These are phyloP conservation scores for Acanthosepion esculentum DNA, from an alignment of 2,888 invertebrate species.

Conservation along the genomic window DNA sequence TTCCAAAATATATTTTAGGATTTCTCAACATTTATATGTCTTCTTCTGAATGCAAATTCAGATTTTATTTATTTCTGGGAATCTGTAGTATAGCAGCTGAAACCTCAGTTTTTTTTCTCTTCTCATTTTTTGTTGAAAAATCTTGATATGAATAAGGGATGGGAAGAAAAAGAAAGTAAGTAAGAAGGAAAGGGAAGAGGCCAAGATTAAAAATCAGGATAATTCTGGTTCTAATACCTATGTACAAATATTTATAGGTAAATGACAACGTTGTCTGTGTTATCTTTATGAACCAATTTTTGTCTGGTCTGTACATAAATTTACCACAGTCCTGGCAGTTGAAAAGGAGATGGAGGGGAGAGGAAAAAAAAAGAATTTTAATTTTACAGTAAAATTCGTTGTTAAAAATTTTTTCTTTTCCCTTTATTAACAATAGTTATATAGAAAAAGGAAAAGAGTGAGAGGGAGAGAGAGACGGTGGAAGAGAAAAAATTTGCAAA, in stretches of 20 bases:
- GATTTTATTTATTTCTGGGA: slow-evolving; percentile 13
- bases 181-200: neutral
- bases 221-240: neutral
- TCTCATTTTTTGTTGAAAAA: slow-evolving; percentile 38
- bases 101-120: neutral
- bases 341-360: neutral
- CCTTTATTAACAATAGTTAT: neutral
- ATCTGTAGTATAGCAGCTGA: slow-evolving; percentile 25
- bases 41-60: neutral
- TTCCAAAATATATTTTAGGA: slow-evolving; percentile 49
- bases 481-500: neutral
- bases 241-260: slow-evolving; percentile 45
- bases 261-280: slow-evolving; percentile 44
- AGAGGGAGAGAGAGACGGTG: neutral
- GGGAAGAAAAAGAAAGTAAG: neutral
- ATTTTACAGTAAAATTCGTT: slow-evolving; percentile 43
- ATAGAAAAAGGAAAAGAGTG: neutral
- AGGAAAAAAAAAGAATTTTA: neutral
- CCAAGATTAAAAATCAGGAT: slow-evolving; percentile 16
- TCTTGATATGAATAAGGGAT: slow-evolving; percentile 38
- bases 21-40: slow-evolving; percentile 46
- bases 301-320: slow-evolving; percentile 24
- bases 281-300: slow-evolving; percentile 42
- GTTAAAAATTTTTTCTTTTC: slow-evolving; percentile 41
- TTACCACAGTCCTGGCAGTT: neutral